Conservation (phyloP, 2,113 vertebrate species). For the Pseudopodoces humilis region DNA sequence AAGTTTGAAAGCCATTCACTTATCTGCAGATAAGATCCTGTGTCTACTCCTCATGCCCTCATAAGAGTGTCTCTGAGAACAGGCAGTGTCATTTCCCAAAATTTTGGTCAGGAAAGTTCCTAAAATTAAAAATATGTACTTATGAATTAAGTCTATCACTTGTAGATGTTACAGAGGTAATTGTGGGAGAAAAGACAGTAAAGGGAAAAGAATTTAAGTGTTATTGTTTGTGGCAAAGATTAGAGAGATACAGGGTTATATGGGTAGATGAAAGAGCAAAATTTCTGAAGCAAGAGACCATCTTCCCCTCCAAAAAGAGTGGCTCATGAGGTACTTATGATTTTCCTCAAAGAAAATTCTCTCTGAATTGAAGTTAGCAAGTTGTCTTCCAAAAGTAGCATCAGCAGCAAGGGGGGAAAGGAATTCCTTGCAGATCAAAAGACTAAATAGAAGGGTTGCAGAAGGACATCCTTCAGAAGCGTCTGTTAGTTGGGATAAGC, state of each 20-base stretch:
- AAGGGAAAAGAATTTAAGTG: background rate
- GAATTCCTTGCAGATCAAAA: background rate
- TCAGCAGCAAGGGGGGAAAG: background rate
- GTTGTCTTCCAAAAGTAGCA: background rate
- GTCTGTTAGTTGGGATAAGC: background rate
- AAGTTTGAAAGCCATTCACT: background rate
- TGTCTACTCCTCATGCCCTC: background rate
- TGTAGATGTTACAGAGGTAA: background rate
- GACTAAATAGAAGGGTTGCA: background rate
- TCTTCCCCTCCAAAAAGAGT: background rate
- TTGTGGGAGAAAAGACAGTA: background rate
- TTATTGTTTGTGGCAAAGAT: background rate
- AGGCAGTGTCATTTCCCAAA: background rate
- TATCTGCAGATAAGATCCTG: background rate
- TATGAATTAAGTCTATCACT: background rate
- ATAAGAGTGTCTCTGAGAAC: background rate
- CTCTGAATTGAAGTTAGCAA: background rate
- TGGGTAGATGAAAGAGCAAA: background rate
- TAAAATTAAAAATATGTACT: background rate
- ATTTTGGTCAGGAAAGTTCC: background rate
- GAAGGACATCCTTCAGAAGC: background rate
- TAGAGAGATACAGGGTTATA: background rate
- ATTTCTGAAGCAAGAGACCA: background rate
- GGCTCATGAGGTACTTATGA: rapidly evolving
- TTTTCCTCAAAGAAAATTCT: background rate